Evolutionary conservation across 2,888 invertebrate species (phyloP).

Genomic region (Amaurobius ferox): DNA sequence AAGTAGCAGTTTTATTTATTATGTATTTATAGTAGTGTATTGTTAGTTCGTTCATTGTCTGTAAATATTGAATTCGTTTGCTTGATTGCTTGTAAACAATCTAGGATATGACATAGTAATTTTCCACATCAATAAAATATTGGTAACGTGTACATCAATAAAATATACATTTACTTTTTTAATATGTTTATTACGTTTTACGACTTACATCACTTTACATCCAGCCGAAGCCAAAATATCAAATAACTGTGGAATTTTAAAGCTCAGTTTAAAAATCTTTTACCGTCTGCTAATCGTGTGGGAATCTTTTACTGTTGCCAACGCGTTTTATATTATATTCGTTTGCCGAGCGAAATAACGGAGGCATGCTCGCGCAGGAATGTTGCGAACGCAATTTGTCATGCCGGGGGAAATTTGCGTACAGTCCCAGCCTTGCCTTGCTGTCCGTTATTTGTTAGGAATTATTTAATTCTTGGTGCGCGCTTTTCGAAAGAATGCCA

Average conservation of each 20-base stretch:
- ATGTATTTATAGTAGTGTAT: no score
- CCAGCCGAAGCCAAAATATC: conserved; percentile 11
- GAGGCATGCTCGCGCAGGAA: conserved; percentile 31
- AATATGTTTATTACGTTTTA: no score
- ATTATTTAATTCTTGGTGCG: background rate
- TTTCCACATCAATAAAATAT: no score
- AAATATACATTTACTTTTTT: no score
- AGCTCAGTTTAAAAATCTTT: conserved; percentile 57
- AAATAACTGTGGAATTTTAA: conserved; percentile 55
- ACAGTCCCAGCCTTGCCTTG: background rate
- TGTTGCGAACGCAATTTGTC: conserved; percentile 43
- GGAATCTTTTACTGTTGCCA: conserved; percentile 60
- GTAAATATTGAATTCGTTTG: no score
- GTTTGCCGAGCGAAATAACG: conserved; percentile 10
- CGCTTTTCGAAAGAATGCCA: conserved; percentile 8
- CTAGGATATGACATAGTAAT: no score
- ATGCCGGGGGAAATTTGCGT: background rate
- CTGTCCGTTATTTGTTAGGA: conserved; percentile 7
- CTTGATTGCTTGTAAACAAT: no score
- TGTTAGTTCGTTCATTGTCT: no score
- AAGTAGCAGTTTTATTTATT: no score
- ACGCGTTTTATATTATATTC: conserved; percentile 53
- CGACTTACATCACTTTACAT: background rate
- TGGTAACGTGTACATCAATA: no score
- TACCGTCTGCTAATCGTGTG: conserved; percentile 52